A percentile compares a stretch with the other conserved stretches of the same genome.
These are phyloP conservation scores for Peromyscus californicus DNA, from an alignment of 2,113 vertebrate species.

Conservation along the genomic window DNA sequence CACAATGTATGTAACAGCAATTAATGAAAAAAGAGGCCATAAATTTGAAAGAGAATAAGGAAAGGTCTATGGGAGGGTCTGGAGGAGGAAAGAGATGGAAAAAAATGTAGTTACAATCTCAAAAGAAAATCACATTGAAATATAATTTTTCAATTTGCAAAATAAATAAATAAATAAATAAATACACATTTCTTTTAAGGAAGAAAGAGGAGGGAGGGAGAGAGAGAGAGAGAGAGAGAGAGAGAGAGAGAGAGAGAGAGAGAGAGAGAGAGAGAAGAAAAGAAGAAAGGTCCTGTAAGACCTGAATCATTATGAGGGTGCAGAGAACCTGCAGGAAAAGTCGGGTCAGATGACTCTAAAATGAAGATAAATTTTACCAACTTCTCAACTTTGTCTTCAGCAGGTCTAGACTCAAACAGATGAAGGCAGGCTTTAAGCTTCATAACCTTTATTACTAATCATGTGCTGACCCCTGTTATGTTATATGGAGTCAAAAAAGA, in stretches of 20 bases:
- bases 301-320: background rate
- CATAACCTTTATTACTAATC: background rate
- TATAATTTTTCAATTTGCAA: background rate
- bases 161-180: background rate
- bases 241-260: background rate
- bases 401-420: background rate
- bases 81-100: background rate
- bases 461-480: background rate
- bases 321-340: background rate
- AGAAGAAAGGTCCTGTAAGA: background rate
- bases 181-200: background rate
- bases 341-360: background rate
- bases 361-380: background rate
- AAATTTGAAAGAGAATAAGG: background rate
- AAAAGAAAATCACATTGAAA: background rate
- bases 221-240: background rate
- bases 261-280: background rate
- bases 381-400: conserved; percentile 8
- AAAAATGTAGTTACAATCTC: background rate
- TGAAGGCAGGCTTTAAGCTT: background rate
- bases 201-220: background rate
- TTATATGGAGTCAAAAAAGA: background rate
- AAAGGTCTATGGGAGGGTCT: background rate
- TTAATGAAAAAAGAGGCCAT: background rate
- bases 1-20: background rate